A percentile compares a stretch with the other conserved stretches of the same genome.
Conservation (phyloP, 2,888 invertebrate species). For the Beris chalybata region DNA sequence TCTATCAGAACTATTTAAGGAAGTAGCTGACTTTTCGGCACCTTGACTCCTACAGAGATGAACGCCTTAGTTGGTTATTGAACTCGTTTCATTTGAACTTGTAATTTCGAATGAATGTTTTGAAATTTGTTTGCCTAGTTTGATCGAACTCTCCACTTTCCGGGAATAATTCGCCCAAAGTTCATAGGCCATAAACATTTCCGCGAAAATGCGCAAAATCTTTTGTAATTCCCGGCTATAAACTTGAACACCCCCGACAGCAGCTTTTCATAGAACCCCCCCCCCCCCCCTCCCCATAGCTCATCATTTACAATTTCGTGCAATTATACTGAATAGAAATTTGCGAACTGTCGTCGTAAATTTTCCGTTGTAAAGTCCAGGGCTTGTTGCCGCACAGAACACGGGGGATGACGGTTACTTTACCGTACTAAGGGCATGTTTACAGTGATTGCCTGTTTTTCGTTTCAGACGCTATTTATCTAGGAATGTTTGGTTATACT, state of each 20-base stretch:
- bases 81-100: too few species aligned
- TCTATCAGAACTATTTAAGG: too few species aligned
- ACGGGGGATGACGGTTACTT: neutral
- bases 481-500: conserved; percentile 2
- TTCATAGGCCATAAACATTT: neutral
- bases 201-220: conserved; percentile 18
- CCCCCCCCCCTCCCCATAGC: neutral
- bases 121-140: too few species aligned
- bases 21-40: too few species aligned
- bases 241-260: conserved; percentile 9
- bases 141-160: too few species aligned
- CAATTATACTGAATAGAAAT: conserved; percentile 27
- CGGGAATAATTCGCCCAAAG: too few species aligned
- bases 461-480: conserved; percentile 1
- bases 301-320: conserved; percentile 22
- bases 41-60: too few species aligned
- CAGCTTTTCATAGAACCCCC: neutral
- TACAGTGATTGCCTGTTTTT: conserved; percentile 17
- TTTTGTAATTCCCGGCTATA: conserved; percentile 20
- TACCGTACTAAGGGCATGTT: neutral
- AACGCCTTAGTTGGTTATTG: too few species aligned
- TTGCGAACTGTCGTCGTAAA: conserved; percentile 18
- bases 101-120: too few species aligned
- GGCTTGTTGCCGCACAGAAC: too few species aligned
- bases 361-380: conserved; percentile 4